Evolutionary conservation across 2,797 vertebrate genomes (phyloP).

Genomic region (Platalea minor): DNA sequence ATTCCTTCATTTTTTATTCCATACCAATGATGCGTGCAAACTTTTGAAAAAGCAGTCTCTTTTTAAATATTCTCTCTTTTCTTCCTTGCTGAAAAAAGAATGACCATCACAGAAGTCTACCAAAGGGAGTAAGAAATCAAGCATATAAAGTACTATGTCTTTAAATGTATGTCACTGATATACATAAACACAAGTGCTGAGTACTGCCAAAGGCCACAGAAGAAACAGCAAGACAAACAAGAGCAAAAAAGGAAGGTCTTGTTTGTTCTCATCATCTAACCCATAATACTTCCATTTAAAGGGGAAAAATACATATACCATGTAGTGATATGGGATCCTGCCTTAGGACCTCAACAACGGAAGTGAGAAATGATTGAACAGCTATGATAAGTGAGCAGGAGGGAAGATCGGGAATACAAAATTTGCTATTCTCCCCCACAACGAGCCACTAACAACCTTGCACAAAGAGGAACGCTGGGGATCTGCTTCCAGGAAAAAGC

Average conservation of each 20-base stretch:
- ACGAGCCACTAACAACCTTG: neutral
- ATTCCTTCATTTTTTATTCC: neutral
- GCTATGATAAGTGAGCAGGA: neutral
- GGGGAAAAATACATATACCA: neutral
- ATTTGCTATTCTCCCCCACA: neutral
- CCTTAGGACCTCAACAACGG: neutral
- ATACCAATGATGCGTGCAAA: neutral
- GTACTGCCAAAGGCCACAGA: neutral
- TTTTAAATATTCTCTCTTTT: neutral
- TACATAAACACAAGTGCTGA: neutral
- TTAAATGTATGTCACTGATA: neutral
- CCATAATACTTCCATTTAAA: neutral
- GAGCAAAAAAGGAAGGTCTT: constrained; percentile 7
- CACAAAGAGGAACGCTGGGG: neutral
- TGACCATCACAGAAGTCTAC: neutral
- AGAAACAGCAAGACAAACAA: constrained; percentile 24
- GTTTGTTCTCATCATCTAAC: constrained; percentile 16
- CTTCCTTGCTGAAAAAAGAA: neutral
- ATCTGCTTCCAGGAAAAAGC: neutral
- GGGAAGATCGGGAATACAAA: neutral
- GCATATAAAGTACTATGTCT: neutral
- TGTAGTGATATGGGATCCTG: neutral
- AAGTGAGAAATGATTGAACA: neutral
- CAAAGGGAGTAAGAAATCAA: neutral
- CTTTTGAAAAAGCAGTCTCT: neutral